Conservation (phyloP, 2,113 vertebrate genomes). For the Aegotheles bennettii region DNA sequence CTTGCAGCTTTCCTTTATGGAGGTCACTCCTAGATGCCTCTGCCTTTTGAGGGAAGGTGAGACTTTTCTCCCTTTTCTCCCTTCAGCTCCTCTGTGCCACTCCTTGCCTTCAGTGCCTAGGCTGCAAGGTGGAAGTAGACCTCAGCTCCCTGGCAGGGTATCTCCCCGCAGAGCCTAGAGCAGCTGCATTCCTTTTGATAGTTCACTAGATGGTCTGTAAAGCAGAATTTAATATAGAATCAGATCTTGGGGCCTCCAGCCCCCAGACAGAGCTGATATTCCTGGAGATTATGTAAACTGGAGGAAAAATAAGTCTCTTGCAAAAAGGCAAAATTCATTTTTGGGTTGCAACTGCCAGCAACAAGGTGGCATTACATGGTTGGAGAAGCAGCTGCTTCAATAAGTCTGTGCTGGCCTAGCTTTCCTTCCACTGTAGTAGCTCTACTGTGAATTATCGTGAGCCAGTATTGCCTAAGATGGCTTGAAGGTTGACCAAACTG, state of each 20-base stretch:
- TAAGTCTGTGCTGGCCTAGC: background rate
- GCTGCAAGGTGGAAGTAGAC: background rate
- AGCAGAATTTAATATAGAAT: background rate
- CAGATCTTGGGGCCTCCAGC: background rate
- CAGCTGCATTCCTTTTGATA: background rate
- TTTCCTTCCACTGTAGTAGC: background rate
- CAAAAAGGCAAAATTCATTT: background rate
- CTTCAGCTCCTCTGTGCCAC: background rate
- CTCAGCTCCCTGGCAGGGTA: fast-evolving
- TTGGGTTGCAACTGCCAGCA: background rate
- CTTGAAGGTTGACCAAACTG: background rate
- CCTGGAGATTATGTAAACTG: background rate
- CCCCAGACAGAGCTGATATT: background rate
- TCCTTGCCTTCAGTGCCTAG: background rate
- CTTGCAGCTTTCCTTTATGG: background rate
- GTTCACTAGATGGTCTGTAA: background rate
- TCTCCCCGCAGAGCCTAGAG: background rate
- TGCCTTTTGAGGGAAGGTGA: background rate
- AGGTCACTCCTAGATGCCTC: background rate
- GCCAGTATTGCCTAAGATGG: background rate
- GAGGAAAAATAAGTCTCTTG: background rate
- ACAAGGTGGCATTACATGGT: background rate
- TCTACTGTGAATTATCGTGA: background rate
- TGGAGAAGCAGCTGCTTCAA: background rate
- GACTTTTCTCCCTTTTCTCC: background rate